Evolutionary conservation across 1,140 invertebrate genomes (phyloP), one percentile per base, ranked within the genome.

Genomic region (Hyphantria cunea): DNA sequence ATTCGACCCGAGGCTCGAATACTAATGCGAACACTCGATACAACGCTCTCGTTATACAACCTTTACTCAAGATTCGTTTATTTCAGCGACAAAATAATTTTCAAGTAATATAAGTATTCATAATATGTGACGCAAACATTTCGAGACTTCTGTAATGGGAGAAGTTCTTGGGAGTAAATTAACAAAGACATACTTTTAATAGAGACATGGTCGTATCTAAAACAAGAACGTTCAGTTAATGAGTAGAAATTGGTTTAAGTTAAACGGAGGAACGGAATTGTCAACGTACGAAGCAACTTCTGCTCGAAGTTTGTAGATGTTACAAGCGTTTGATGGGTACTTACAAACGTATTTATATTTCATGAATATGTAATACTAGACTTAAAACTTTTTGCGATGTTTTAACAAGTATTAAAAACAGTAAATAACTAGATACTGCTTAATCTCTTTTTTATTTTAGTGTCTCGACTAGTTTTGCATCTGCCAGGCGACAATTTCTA

Each of bases 1-100:
- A 69, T 61, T 69, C 58, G 61, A 60, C 56, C 56, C 56, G 47
- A 31, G 47, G 56, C 56, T 60, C 59, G 68, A 59, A 70, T 66
- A 47, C 63, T 70, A 70, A 69, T 62, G 63, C 47, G 59, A 59
- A 12, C 42, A 62, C 50, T 63, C 64, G 54, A 62, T 65, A 59
- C 47, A 51, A 51, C 56, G 34, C 34, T 53, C 55, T 64, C 53
- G 53, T 54, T 59, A 60, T 59, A 56, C 62, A 51, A 60, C 56
- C 56, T 60, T 60, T 51, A 53, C 31, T 52, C 47, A 60, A 55
- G 56, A 65, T 61, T 62, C 58, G 62, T 51, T 65, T 64, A 64
- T 64, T 68, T 52, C 44, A 53, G 59, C 49, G 54, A 52, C 48
- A 65, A 65, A 58, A 60, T 60, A 60, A 60, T 60, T 60, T 60